Evolutionary conservation across 2,113 vertebrate species (phyloP).

Genomic region (Hypanus sabinus): DNA sequence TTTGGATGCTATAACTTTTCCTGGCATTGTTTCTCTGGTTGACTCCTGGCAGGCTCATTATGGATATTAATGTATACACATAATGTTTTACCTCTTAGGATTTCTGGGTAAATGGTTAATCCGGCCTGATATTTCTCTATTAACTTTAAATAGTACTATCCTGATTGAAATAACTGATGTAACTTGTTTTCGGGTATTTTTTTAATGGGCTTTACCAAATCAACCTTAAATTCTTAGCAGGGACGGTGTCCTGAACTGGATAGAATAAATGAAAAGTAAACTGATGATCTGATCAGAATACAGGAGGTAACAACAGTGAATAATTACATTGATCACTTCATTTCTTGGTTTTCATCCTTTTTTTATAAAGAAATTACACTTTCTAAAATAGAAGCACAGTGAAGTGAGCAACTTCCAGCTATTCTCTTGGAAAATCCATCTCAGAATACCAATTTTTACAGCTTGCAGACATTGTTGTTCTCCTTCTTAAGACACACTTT

Average conservation of each 20-base stretch:
- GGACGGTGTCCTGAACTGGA: background rate
- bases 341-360: background rate
- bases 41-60: background rate
- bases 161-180: background rate
- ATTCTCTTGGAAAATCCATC: background rate
- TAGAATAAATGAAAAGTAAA: background rate
- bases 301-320: background rate
- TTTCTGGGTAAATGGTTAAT: background rate
- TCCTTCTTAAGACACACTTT: background rate
- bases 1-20: background rate
- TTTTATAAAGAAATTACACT: background rate
- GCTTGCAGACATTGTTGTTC: background rate
- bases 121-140: background rate
- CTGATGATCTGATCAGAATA: background rate
- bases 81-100: background rate
- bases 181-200: background rate
- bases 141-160: background rate
- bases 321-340: background rate
- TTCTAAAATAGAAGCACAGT: constrained; percentile 5
- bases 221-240: background rate
- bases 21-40: background rate
- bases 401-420: background rate
- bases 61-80: background rate
- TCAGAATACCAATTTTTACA: background rate
- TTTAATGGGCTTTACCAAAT: background rate